phyloP scores from a whole-genome alignment of 2,797 vertebrate species.

The Rhodeus uyekii region DNA sequence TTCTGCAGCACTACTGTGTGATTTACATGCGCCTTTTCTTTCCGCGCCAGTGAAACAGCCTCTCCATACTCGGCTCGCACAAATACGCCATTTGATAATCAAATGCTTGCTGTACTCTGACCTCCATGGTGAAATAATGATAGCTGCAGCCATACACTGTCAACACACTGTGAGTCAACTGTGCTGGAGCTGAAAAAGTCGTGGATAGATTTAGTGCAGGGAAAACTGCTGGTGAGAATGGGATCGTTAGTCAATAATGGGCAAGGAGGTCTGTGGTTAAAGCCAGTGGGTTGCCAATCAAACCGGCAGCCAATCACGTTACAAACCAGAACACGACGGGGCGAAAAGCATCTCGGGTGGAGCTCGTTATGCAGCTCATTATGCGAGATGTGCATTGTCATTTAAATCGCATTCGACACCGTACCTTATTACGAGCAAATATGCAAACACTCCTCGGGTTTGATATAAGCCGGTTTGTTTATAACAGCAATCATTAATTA shows the following conservation, averaged over 20 bases:
- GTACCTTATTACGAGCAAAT: not conserved
- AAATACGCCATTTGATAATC: conserved; percentile 49
- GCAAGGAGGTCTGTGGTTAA: conserved; percentile 16
- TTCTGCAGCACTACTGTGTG: conserved; percentile 68
- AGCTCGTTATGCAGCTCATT: conserved; percentile 21
- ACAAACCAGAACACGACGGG: not conserved
- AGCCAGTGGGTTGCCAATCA: conserved; percentile 20
- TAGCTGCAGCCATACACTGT: conserved; percentile 15
- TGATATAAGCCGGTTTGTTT: conserved; percentile 10
- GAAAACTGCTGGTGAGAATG: conserved; percentile 1
- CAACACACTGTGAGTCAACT: conserved; percentile 31
- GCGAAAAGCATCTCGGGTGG: conserved; percentile 17
- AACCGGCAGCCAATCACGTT: not conserved
- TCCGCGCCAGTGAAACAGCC: conserved; percentile 46
- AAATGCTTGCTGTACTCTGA: conserved; percentile 47
- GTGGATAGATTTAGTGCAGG: conserved; percentile 25
- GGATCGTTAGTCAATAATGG: conserved; percentile 26
- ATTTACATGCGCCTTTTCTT: conserved; percentile 66
- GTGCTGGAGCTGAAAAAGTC: conserved; percentile 12
- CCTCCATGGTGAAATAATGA: conserved; percentile 49
- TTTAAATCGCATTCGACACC: conserved; percentile 12
- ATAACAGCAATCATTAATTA: conserved; percentile 1
- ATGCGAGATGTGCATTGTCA: conserved; percentile 17
- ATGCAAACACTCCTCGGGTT: not conserved
- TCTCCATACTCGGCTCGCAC: conserved; percentile 41